phyloP scores from a whole-genome alignment of 2,113 vertebrate genomes.

The Dipodomys spectabilis region DNA sequence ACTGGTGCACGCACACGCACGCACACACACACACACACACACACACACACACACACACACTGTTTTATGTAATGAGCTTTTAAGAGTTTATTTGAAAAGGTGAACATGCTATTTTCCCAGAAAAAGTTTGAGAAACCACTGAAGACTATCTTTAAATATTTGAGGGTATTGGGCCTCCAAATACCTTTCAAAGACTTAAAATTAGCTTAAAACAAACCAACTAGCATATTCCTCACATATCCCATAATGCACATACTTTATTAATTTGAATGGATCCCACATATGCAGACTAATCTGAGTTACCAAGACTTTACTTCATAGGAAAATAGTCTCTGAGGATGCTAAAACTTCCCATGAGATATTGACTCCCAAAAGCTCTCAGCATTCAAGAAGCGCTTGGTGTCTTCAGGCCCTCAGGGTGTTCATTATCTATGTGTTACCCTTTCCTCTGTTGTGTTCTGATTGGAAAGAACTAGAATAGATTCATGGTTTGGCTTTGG shows the following conservation, averaged over 20 bases:
- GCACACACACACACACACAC: no score
- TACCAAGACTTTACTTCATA: neutral
- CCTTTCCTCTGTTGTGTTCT: neutral
- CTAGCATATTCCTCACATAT: neutral
- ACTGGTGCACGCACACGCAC: no score
- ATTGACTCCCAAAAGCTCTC: neutral
- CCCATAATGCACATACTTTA: neutral
- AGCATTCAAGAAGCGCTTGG: neutral
- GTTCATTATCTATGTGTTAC: neutral
- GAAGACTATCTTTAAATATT: neutral
- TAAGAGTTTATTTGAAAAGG: slow-evolving; percentile 4
- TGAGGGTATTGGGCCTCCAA: neutral
- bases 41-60: no score
- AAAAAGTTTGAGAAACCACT: neutral
- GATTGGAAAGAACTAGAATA: neutral
- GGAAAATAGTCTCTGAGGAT: neutral
- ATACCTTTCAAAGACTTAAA: neutral
- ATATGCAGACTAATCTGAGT: neutral
- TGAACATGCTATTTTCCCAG: neutral
- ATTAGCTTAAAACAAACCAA: neutral
- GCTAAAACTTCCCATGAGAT: neutral
- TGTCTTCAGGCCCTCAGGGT: neutral
- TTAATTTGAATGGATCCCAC: neutral
- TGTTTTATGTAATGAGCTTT: neutral
- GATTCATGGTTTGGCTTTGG: neutral